Percentiles rank a stretch among this genome's conserved stretches.
Evolutionary conservation across 1,140 invertebrate genomes (phyloP).

Genomic region (Lasaia peninsularis): DNA sequence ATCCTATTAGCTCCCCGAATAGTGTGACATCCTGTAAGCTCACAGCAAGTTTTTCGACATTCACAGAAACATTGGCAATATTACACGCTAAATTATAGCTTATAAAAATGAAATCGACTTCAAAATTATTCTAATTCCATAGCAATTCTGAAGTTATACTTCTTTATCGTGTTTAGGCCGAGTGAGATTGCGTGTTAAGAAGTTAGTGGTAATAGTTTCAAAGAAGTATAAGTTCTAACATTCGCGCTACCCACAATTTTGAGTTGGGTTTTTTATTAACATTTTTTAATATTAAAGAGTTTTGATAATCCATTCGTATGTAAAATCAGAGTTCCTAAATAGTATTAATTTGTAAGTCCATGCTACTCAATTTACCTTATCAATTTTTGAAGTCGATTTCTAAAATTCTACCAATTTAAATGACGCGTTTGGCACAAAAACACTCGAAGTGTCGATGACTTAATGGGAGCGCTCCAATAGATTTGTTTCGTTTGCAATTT

Average conservation of each 20-base stretch:
- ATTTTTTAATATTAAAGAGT: no score
- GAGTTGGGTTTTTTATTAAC: background rate
- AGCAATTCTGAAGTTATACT: slow-evolving; percentile 1
- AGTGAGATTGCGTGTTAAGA: background rate
- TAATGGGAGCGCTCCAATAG: slow-evolving; percentile 41
- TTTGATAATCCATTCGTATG: no score
- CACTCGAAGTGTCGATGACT: slow-evolving; percentile 39
- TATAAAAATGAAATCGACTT: background rate
- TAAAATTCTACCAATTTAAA: background rate
- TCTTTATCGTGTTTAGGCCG: slow-evolving; percentile 1
- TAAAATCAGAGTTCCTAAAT: no score
- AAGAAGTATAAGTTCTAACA: background rate
- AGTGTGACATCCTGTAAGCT: slow-evolving; percentile 23
- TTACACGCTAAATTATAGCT: background rate
- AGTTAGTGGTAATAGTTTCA: background rate
- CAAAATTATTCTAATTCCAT: background rate
- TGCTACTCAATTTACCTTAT: background rate
- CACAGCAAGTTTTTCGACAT: slow-evolving; percentile 33
- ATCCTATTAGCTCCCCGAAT: slow-evolving; percentile 25
- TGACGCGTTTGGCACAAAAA: no score
- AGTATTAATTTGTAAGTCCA: no score
- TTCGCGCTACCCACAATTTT: background rate
- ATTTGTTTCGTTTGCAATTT: slow-evolving; percentile 52
- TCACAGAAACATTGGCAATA: slow-evolving; percentile 9
- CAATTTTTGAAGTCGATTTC: background rate